phyloP scores from a whole-genome alignment of 2,888 invertebrate species.

The Sinotaia quadrata region DNA sequence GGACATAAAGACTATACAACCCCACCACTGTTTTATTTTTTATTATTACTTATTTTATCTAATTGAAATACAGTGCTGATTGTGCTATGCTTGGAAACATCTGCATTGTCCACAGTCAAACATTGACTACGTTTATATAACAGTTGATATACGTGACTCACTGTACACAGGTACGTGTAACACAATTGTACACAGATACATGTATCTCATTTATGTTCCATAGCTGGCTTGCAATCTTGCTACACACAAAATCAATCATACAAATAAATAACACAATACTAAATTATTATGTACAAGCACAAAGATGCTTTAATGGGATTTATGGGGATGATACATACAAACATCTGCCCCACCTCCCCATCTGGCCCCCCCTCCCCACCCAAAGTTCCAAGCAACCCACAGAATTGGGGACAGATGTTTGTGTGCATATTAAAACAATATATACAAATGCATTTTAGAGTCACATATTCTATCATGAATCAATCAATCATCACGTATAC shows the following conservation, averaged over 20 bases:
- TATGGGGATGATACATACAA: conserved; percentile 7
- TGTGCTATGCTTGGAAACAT: no score
- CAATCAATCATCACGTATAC: background rate
- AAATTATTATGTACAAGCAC: conserved; percentile 20
- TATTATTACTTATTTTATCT: no score
- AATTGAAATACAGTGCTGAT: no score
- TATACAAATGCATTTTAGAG: background rate
- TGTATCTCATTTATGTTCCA: no score
- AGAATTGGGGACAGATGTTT: background rate
- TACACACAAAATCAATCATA: background rate
- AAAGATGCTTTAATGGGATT: conserved; percentile 10
- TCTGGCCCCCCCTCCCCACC: background rate
- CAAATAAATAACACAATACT: background rate
- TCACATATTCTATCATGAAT: background rate
- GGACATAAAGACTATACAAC: no score
- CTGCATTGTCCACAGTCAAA: no score
- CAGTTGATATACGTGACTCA: background rate
- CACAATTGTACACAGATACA: background rate
- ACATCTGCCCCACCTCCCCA: background rate
- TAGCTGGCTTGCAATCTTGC: background rate
- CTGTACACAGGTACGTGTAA: background rate
- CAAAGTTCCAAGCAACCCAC: background rate
- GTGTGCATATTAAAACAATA: background rate
- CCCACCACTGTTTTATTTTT: no score
- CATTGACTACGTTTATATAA: no score